Conservation (phyloP, 2,888 invertebrate species). For the Oegoconia quadripuncta region DNA sequence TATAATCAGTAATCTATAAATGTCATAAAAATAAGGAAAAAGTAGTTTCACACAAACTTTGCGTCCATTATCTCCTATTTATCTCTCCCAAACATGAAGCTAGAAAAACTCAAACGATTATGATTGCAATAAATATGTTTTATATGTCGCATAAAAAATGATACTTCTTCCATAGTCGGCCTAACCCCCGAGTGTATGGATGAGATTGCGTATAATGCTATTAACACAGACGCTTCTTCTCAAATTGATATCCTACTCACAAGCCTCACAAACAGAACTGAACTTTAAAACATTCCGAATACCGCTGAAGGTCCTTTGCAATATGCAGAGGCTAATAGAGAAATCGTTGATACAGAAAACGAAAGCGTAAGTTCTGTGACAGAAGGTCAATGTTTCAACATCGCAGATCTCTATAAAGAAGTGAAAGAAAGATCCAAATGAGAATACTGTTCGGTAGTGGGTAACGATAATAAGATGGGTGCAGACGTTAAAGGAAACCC, state of each 20-base stretch:
- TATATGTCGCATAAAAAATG: conserved; percentile 78
- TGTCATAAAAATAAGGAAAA: conserved; percentile 3
- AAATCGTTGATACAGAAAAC: conserved; percentile 30
- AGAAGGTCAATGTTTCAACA: conserved; percentile 35
- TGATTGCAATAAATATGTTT: conserved; percentile 79
- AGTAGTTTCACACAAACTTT: conserved; percentile 15
- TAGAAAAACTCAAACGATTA: conserved; percentile 72
- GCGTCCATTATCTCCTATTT: conserved; percentile 56
- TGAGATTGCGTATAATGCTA: conserved; percentile 79
- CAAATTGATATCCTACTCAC: conserved; percentile 73
- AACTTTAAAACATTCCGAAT: conserved; percentile 27
- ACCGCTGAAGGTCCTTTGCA: conserved; percentile 33
- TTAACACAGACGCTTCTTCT: conserved; percentile 79
- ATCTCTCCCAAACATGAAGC: conserved; percentile 61
- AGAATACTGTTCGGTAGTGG: conserved; percentile 74
- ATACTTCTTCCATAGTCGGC: conserved; percentile 68
- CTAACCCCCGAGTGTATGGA: conserved; percentile 77
- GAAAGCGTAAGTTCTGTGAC: conserved; percentile 22
- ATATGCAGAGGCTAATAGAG: conserved; percentile 32
- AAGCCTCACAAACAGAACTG: conserved; percentile 32
- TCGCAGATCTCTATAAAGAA: conserved; percentile 35
- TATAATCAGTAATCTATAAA: neutral
- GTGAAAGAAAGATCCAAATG: conserved; percentile 68
- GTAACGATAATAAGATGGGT: conserved; percentile 79
- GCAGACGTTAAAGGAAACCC: conserved; percentile 79